Base-by-base conservation (phyloP, 30 jellyfish, hydroid and myxozoan genomes). In the Sanderia malayensis region DNA sequence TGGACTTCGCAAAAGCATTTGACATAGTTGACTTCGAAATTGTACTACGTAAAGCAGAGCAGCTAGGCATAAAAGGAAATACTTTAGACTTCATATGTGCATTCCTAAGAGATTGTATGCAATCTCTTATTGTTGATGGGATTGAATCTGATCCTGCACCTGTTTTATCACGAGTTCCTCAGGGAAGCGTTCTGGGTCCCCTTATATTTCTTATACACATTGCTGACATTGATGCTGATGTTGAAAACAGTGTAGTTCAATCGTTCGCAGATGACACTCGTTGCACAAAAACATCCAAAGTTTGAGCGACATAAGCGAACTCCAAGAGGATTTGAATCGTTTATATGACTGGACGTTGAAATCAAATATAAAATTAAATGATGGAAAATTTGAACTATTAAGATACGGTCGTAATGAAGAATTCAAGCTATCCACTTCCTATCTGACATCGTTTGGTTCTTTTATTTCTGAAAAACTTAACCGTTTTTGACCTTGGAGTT, bases 1-100 rank as follows among this genome's bases (percentile, higher is more conserved):
- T 70, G 25, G 82, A 44, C 32, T 70, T 34, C 26, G 46, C 61
- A n/a, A 70, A 70, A 31, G 82, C 82, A 21, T 70, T 70, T 26
- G 82, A 34, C 57, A 41, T 11, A 41, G 49, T 30, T 41, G 82
- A 70, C 73, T 21, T 25, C 49, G 45, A 27, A 60, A 60, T 60
- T 60, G 73, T 60, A 17, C 73, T 60, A 7, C 18, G 64, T 49
- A 49, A 49, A 60, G 22, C 49, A 60, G 49, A 31, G 25, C 45
- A 60, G 49, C 55, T 60, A 60, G 73, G 73, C 10, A 60, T 60
- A 20, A 31, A 60, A 25, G 73, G 73, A 25, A 60, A 60, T 25
- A 25, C 49, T 25, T 60, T 60, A 60, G 49, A 20, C 49, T 60
- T 27, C 49, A 27, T 60, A 60, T 18, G 22, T 13, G 45, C 47